These are phyloP conservation scores for Knipowitschia caucasica DNA, from an alignment of 2,797 vertebrate genomes.

Conservation along the genomic window DNA sequence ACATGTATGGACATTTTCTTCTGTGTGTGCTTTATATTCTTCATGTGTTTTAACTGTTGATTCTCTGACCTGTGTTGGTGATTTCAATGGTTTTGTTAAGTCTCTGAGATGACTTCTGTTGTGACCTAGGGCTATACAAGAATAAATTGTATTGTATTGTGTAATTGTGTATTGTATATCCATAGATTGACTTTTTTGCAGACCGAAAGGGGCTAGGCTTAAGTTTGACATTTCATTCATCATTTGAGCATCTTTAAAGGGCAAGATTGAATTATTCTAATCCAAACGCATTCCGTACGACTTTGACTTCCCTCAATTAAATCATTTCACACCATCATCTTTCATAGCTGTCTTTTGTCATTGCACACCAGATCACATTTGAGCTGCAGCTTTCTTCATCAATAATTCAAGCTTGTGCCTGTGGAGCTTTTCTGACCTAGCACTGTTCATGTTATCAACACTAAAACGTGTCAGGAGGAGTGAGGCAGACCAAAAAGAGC, in stretches of 20 bases:
- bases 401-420: conserved; percentile 5
- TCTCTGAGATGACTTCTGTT: too few relatives aligned
- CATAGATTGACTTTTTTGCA: too few relatives aligned
- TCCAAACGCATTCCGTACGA: neutral
- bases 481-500: neutral
- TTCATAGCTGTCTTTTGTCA: neutral
- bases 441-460: neutral
- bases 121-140: too few relatives aligned
- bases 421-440: neutral
- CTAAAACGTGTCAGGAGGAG: neutral
- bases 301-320: neutral
- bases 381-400: neutral
- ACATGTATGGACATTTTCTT: too few relatives aligned
- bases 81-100: too few relatives aligned
- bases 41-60: too few relatives aligned
- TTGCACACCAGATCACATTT: neutral
- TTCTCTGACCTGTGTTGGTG: too few relatives aligned
- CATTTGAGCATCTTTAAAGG: neutral
- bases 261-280: neutral
- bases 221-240: too few relatives aligned
- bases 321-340: neutral
- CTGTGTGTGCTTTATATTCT: too few relatives aligned
- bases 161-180: too few relatives aligned
- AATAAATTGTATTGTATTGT: too few relatives aligned
- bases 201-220: too few relatives aligned